A percentile compares a stretch with the other conserved stretches of the same genome.
These are phyloP conservation scores for Scotopteryx bipunctaria DNA, from an alignment of 2,888 invertebrate species.

Conservation along the genomic window DNA sequence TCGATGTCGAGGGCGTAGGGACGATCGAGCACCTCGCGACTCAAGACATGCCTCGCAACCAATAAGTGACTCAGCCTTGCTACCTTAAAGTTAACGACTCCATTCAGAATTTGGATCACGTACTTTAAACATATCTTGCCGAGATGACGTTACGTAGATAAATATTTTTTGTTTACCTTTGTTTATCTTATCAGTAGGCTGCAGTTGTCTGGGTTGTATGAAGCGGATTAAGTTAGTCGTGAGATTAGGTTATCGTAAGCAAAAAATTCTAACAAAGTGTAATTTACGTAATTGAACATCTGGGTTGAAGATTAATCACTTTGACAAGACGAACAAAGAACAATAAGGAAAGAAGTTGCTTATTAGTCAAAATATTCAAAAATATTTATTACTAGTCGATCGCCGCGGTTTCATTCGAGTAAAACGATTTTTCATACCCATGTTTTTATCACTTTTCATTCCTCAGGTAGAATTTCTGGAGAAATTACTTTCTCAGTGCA, in stretches of 20 bases:
- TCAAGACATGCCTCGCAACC: constrained; percentile 39
- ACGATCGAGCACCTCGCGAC: constrained; percentile 40
- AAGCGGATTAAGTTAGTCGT: constrained; percentile 2
- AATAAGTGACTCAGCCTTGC: constrained; percentile 51
- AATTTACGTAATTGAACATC: not conserved
- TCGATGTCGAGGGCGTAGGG: constrained; percentile 56
- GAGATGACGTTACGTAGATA: constrained; percentile 24
- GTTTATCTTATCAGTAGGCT: constrained; percentile 5
- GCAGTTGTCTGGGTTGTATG: not conserved
- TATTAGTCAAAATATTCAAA: not conserved
- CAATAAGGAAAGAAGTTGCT: not conserved
- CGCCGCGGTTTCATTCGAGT: no score
- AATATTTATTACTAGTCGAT: not conserved
- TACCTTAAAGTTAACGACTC: constrained; percentile 45
- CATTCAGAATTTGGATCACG: constrained; percentile 47
- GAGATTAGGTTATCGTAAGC: not conserved
- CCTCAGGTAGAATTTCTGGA: no score
- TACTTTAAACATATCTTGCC: constrained; percentile 36
- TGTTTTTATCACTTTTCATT: no score
- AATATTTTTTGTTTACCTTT: constrained; percentile 8
- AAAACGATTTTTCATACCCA: no score
- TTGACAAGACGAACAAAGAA: not conserved
- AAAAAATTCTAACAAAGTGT: not conserved
- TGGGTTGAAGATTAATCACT: not conserved
- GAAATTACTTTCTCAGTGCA: no score